Conservation (phyloP, 1,140 invertebrate species). For the Pomacea maculata region DNA sequence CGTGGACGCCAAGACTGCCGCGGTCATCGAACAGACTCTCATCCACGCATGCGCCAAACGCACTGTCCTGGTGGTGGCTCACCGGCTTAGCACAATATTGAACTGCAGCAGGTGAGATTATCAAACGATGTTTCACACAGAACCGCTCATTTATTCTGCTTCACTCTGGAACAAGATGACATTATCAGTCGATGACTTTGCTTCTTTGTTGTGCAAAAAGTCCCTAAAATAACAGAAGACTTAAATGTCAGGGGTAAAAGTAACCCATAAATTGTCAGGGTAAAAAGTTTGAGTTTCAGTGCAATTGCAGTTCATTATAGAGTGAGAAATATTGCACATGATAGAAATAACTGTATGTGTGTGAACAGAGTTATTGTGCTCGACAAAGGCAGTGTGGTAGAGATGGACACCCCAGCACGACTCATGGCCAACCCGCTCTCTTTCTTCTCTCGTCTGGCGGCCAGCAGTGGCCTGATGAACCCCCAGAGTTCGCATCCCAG, state of each 20-base stretch:
- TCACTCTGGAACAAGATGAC: no score
- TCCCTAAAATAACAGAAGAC: no score
- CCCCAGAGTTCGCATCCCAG: no score
- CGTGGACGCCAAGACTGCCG: constrained; percentile 56
- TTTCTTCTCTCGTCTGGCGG: constrained; percentile 11
- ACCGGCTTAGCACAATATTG: constrained; percentile 67
- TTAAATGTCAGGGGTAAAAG: no score
- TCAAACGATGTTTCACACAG: no score
- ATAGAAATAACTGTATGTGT: background rate
- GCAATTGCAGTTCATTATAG: no score
- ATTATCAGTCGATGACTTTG: no score
- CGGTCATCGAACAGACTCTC: constrained; percentile 63
- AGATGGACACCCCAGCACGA: constrained; percentile 59
- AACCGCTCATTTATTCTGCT: no score
- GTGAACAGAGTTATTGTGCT: constrained; percentile 21
- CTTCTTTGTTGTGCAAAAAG: no score
- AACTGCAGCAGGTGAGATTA: constrained; percentile 50
- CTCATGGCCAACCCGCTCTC: constrained; percentile 43
- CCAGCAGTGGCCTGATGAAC: background rate
- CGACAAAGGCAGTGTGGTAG: constrained; percentile 69
- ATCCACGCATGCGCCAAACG: constrained; percentile 55
- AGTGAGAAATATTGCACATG: no score
- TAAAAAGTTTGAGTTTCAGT: no score
- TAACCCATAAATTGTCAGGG: no score
- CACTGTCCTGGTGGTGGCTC: constrained; percentile 65